Conservation (phyloP, 2,113 vertebrate genomes). For the Fukomys damarensis region DNA sequence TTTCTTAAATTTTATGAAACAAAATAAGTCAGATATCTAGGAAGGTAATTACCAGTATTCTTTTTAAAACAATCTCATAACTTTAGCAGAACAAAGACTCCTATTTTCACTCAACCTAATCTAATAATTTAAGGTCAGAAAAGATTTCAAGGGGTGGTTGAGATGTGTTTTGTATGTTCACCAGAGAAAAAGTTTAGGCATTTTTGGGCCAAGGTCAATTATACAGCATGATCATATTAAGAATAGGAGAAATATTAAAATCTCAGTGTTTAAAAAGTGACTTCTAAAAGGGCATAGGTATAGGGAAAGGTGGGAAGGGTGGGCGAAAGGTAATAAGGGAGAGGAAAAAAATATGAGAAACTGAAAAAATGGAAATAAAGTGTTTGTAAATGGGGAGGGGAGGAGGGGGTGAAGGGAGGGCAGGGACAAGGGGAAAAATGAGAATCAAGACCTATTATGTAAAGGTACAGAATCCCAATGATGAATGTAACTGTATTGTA, state of each 20-base stretch:
- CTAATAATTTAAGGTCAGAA: neutral
- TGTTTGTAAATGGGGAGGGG: no score
- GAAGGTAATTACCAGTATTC: constrained; percentile 39
- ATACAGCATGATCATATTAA: neutral
- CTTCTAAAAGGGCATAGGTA: no score
- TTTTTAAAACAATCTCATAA: constrained; percentile 40
- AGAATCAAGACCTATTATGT: no score
- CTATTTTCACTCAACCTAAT: neutral
- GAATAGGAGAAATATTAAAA: constrained; percentile 39
- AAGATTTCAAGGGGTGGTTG: neutral
- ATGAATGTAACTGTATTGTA: no score
- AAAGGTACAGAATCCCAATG: no score
- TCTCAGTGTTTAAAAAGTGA: neutral
- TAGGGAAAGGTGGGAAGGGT: no score
- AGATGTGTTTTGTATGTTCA: neutral
- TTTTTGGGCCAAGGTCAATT: constrained; percentile 31
- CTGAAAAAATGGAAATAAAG: no score
- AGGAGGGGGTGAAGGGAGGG: no score
- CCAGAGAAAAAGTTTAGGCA: neutral
- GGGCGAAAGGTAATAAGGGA: no score
- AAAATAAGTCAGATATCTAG: constrained; percentile 51
- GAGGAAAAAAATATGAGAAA: no score
- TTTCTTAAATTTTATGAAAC: constrained; percentile 28
- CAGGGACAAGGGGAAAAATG: no score
- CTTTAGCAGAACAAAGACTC: constrained; percentile 25